Conservation (phyloP, 2,113 vertebrate species). For the Cheilinus undulatus region DNA sequence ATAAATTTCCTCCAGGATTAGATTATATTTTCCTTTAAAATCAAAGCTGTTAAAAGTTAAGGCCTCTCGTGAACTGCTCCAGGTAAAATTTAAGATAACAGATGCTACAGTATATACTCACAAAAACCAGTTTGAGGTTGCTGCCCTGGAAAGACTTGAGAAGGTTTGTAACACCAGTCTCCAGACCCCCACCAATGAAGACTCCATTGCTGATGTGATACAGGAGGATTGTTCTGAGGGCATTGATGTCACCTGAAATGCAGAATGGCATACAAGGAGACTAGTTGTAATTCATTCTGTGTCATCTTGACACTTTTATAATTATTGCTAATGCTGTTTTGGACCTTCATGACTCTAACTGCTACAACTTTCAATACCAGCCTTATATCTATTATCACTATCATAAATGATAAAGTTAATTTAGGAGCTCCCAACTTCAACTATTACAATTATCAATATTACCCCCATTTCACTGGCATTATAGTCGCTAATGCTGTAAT, state of each 20-base stretch:
- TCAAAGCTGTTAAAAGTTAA: not conserved
- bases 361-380: too few species aligned
- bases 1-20: not conserved
- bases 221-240: conserved; percentile 92
- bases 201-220: conserved; percentile 92
- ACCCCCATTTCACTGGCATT: too few species aligned
- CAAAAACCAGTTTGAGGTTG: conserved; percentile 89
- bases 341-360: too few species aligned
- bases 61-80: not conserved
- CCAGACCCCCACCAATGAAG: conserved; percentile 93
- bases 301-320: too few species aligned
- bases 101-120: conserved; percentile 77
- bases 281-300: not conserved
- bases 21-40: not conserved
- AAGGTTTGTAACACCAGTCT: conserved; percentile 94
- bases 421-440: too few species aligned
- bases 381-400: too few species aligned
- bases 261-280: not conserved
- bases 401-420: too few species aligned
- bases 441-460: too few species aligned
- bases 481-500: too few species aligned
- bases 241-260: conserved; percentile 88
- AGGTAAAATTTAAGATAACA: conserved; percentile 8
- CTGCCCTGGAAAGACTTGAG: conserved; percentile 93
- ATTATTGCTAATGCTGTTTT: too few species aligned